Percentiles rank a stretch among this genome's conserved stretches.
Conservation (phyloP, 2,888 invertebrate species). For the Dolichomitus sp. region DNA sequence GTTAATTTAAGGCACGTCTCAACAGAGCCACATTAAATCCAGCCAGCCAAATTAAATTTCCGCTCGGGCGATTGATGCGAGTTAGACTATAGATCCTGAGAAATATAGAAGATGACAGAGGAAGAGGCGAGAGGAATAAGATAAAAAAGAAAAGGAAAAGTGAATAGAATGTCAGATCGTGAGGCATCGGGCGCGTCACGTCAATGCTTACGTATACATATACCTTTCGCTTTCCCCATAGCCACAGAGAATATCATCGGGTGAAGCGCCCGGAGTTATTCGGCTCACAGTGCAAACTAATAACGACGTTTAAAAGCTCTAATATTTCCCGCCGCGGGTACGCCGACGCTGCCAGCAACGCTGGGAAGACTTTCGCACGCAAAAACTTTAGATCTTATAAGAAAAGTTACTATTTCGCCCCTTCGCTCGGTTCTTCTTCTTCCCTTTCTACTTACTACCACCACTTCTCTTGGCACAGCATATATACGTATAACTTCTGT, state of each 20-base stretch:
- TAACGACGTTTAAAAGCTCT: constrained; percentile 83
- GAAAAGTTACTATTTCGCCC: constrained; percentile 82
- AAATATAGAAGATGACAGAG: constrained; percentile 14
- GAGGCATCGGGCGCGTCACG: constrained; percentile 48
- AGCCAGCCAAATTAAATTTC: too few relatives aligned
- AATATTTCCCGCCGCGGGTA: constrained; percentile 79
- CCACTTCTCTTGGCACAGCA: constrained; percentile 32
- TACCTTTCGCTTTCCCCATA: constrained; percentile 34
- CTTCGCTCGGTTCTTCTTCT: constrained; percentile 74
- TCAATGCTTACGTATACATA: constrained; percentile 15
- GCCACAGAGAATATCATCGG: constrained; percentile 63
- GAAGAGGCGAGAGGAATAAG: constrained; percentile 18
- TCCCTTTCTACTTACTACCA: constrained; percentile 48
- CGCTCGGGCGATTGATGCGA: constrained; percentile 5
- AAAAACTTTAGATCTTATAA: constrained; percentile 84
- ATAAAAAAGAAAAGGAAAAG: constrained; percentile 37
- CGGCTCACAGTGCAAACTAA: constrained; percentile 81
- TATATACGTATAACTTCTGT: constrained; percentile 20
- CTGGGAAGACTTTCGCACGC: constrained; percentile 78
- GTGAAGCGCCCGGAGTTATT: constrained; percentile 76
- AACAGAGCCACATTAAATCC: too few relatives aligned
- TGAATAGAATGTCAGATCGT: constrained; percentile 40
- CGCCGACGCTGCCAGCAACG: constrained; percentile 60
- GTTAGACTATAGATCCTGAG: constrained; percentile 31
- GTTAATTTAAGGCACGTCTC: too few relatives aligned